These are phyloP conservation scores for Lepidurus couesii DNA, from an alignment of 1,140 invertebrate species.

Conservation along the genomic window DNA sequence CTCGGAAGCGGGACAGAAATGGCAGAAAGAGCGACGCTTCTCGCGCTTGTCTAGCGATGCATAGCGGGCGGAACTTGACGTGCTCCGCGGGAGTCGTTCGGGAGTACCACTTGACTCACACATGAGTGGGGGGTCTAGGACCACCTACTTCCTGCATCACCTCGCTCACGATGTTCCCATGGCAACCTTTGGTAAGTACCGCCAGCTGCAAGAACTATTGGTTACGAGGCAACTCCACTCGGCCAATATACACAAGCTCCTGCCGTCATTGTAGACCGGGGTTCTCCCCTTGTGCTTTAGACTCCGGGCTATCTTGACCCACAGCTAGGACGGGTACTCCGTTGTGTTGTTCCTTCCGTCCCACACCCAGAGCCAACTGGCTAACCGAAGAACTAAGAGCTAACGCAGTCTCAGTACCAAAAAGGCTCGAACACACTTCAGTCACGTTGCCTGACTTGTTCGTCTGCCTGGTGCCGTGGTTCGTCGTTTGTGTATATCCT, in stretches of 20 bases:
- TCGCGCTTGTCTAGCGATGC: conserved; percentile 16
- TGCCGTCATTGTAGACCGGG: not conserved
- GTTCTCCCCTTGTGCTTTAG: conserved; percentile 3
- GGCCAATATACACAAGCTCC: conserved; percentile 21
- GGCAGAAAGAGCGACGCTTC: conserved; percentile 3
- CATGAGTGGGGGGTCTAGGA: conserved; percentile 17
- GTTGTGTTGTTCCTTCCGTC: not conserved
- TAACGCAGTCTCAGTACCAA: conserved; percentile 18
- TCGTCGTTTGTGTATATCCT: not conserved
- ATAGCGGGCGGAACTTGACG: conserved; percentile 17
- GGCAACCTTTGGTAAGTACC: conserved; percentile 21
- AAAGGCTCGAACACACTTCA: conserved; percentile 12
- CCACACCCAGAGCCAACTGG: not conserved
- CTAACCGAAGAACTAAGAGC: not conserved
- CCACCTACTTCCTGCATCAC: conserved; percentile 20
- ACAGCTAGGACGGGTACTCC: not conserved
- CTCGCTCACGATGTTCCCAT: conserved; percentile 17
- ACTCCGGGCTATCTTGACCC: conserved; percentile 17
- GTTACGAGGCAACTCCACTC: conserved; percentile 20
- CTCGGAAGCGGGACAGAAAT: conserved; percentile 8
- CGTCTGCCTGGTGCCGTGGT: too few relatives aligned
- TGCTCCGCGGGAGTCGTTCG: conserved; percentile 20
- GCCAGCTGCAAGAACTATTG: conserved; percentile 21
- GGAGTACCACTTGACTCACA: conserved; percentile 21
- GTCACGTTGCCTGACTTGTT: not conserved